Evolutionary conservation across 2,888 invertebrate species (phyloP), one percentile per base, ranked within the genome.

Genomic region (Heliconius erato): DNA sequence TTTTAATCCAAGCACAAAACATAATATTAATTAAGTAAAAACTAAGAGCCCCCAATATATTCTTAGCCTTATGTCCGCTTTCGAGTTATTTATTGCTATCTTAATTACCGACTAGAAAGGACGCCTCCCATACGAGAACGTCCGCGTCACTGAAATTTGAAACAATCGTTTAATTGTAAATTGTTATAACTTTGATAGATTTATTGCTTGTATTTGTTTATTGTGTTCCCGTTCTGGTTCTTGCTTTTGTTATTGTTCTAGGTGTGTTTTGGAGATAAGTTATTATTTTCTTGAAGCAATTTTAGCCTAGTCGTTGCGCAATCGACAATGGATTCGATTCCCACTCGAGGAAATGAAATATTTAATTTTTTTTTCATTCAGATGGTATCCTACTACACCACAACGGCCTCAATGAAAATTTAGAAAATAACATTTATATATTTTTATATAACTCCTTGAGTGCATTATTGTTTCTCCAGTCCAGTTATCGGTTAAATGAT

Each of bases 51-150:
- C 32, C 54, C 59, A n/a, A 83, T 84, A 82, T 88, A 84, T 82
- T 83, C 87, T 68, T 74, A 79, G 88, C 90, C 87, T 90, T 86
- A 90, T 82, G 76, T 84, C 89, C 90, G 90, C 90, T 90, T 54
- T 89, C 88, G 86, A 86, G 90, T 93, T 90, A 93, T 93, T 93
- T 92, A 93, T 92, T 83, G 90, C 88, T 86, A 86, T 89, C 89
- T 91, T 92, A 93, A 93, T 93, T 93, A 91, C 90, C 88, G 90
- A 90, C 91, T 92, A 91, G 88, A 84, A 87, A 88, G 88, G 87
- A 87, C 84, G 80, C 19, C 81, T 83, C 87, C 86, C 86, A 82
- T 85, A 82, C 63, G 63, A n/a, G 63, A n/a, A 63, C 67, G 67
- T 67, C 67, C 67, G 67, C 85, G 85, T 85, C 84, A 83, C 79